These are phyloP conservation scores for Aphidoletes aphidimyza DNA, from an alignment of 2,888 invertebrate genomes.

Conservation along the genomic window DNA sequence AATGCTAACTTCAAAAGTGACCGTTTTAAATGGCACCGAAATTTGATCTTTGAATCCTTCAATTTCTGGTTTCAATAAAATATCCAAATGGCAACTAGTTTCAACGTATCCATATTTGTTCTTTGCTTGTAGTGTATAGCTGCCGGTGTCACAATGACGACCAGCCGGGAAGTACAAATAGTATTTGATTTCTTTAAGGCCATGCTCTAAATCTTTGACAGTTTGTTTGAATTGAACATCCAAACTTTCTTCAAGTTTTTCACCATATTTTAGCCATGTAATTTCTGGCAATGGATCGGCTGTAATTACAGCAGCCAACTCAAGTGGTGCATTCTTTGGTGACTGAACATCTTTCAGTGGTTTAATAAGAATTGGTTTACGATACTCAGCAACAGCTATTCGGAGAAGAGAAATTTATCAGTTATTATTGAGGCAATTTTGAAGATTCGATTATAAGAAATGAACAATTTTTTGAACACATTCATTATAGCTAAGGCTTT, in stretches of 20 bases:
- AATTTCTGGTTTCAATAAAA: constrained; percentile 82
- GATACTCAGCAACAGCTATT: constrained; percentile 79
- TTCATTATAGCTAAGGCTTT: not conserved
- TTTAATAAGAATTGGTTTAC: constrained; percentile 78
- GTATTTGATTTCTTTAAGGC: constrained; percentile 83
- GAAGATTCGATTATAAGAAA: too few relatives aligned
- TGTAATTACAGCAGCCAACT: constrained; percentile 78
- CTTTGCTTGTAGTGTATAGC: constrained; percentile 81
- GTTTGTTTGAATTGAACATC: constrained; percentile 74
- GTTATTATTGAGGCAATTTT: too few relatives aligned
- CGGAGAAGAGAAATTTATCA: not conserved
- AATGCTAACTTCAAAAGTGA: constrained; percentile 82
- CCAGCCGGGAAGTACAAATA: constrained; percentile 78
- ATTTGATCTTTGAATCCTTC: constrained; percentile 78
- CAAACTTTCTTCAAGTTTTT: constrained; percentile 74
- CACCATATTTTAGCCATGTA: constrained; percentile 84
- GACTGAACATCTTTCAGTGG: constrained; percentile 77
- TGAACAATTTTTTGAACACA: not conserved
- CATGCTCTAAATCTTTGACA: constrained; percentile 76
- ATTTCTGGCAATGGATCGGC: constrained; percentile 92
- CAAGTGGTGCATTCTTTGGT: constrained; percentile 75
- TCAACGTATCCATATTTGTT: constrained; percentile 84
- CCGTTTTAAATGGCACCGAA: constrained; percentile 80
- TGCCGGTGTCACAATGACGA: constrained; percentile 81
- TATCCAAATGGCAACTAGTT: constrained; percentile 79